Base-by-base conservation (phyloP, 23 tunicate genomes). In the Clavelina lepadiformis region DNA sequence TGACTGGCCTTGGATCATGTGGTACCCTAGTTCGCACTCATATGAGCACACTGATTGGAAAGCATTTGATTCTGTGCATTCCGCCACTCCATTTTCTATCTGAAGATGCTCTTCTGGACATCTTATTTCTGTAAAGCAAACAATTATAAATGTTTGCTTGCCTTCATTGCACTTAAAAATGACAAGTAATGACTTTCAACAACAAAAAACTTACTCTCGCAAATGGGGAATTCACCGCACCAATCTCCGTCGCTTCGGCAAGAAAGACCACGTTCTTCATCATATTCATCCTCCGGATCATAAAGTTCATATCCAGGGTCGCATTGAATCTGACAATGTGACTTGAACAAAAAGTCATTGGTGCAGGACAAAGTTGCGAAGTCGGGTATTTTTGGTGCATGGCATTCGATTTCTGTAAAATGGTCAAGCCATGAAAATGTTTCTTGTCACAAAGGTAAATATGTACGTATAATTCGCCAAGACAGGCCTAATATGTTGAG, bases 191-290 rank as follows among this genome's bases (percentile, higher is more conserved):
- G 15, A 41, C 49, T 8, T 15, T 11, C 31, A 35, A 33, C 37
- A 26, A 22, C 6, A 3, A 1, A 35, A 21, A 18, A 31, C 95
- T 79, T 51, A 86, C 95, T 79, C 37, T 38, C 60, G 51, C 95
- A 86, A 5, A 30, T 46, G 23, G 95, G 95, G 1, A 79, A 52
- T 26, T 72, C 95, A 21, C 95, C 95, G 46, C 86, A 86, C 95
- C 95, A 86, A 7, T 56, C 53, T 20, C 95, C 95, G 37, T 86
- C 84, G 31, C 73, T 65, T 55, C 78, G 63, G 53, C 95, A 86
- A 2, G 59, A 53, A 13, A 86, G 34, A 38, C 94, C 94, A 38
- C 33, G 52, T 21, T 62, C 59, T 29, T 19, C 69, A 41, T 85
- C 79, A 45, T 85, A 85, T 23, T 77, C 83, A 19, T 64, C 47